These are phyloP conservation scores for Heliconius eleuchia DNA, from an alignment of 1,140 invertebrate species.

Conservation along the genomic window DNA sequence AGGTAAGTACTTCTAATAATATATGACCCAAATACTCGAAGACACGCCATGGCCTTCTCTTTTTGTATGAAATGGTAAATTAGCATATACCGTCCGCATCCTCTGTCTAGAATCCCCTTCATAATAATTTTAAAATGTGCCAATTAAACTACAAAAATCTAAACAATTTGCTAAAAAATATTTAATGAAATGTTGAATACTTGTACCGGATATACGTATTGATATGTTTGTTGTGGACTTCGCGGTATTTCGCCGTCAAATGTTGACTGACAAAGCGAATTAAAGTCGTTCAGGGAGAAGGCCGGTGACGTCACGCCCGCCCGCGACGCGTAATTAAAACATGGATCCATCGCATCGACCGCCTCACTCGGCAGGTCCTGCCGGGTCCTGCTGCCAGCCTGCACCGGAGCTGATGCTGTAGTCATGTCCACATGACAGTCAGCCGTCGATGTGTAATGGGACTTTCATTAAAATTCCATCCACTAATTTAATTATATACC, in stretches of 20 bases:
- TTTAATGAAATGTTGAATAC: not conserved
- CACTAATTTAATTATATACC: not conserved
- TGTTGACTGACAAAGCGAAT: not conserved
- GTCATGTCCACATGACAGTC: slow-evolving; percentile 9
- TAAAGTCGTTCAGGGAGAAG: not conserved
- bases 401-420: not conserved
- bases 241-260: not conserved
- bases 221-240: not conserved
- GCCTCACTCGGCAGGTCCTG: not conserved
- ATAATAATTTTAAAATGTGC: too few relatives aligned
- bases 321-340: slow-evolving; percentile 17
- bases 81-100: too few relatives aligned
- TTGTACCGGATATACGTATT: not conserved
- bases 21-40: too few relatives aligned
- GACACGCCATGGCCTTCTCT: too few relatives aligned
- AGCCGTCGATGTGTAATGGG: not conserved
- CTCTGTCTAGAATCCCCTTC: too few relatives aligned
- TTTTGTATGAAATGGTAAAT: too few relatives aligned
- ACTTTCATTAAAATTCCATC: not conserved
- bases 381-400: not conserved
- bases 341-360: not conserved
- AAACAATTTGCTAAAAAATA: too few relatives aligned
- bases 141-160: too few relatives aligned
- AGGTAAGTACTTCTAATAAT: too few relatives aligned
- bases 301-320: slow-evolving; percentile 23